Conservation (phyloP, 1,140 invertebrate genomes). For the Cydia amplana region DNA sequence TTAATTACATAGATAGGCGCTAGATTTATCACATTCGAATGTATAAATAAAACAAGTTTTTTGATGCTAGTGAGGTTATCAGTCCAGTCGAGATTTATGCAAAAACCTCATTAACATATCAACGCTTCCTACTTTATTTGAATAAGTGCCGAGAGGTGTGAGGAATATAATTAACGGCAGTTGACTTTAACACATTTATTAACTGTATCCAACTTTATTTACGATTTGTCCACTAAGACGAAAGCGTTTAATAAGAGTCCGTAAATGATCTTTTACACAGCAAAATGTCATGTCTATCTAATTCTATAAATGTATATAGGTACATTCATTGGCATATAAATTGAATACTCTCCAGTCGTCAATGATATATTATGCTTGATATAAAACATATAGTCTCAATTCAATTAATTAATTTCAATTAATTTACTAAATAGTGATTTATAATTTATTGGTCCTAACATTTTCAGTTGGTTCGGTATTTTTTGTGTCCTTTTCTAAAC, state of each 20-base stretch:
- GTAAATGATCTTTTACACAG: not conserved
- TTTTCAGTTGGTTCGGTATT: too few species aligned
- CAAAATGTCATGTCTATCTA: not conserved
- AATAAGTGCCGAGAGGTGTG: constrained; percentile 27
- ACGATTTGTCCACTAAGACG: constrained; percentile 13
- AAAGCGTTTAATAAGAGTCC: not conserved
- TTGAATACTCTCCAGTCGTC: too few species aligned
- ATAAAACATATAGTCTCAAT: too few species aligned
- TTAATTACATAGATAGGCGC: constrained; percentile 24
- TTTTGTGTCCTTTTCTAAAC: too few species aligned
- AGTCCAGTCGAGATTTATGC: constrained; percentile 34
- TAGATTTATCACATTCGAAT: constrained; percentile 22
- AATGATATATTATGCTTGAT: too few species aligned
- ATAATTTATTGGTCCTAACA: too few species aligned
- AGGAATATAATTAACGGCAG: constrained; percentile 26
- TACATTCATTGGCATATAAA: not conserved
- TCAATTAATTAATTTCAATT: too few species aligned
- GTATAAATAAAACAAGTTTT: constrained; percentile 30
- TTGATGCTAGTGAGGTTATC: constrained; percentile 24
- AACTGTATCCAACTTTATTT: not conserved
- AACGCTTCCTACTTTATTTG: constrained; percentile 31
- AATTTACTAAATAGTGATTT: too few species aligned
- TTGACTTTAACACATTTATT: constrained; percentile 30
- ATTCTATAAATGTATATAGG: not conserved
- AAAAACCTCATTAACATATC: constrained; percentile 35